A percentile compares a stretch with the other conserved stretches of the same genome.
Conservation (phyloP, 2,113 vertebrate species). For the Syrrhaptes paradoxus region DNA sequence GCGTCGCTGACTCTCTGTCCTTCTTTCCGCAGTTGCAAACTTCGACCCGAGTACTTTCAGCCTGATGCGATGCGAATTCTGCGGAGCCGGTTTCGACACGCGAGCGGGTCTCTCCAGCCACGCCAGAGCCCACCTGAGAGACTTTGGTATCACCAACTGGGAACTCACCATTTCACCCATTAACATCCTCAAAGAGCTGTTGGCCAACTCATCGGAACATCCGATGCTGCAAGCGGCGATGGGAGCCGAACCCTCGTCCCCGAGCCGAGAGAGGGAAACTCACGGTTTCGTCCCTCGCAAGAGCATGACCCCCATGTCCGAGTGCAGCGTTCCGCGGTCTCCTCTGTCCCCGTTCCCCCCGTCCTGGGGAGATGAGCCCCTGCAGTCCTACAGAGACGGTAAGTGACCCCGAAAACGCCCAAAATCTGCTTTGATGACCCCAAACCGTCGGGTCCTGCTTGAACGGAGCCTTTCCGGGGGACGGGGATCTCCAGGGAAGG, state of each 20-base stretch:
- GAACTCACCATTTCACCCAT: constrained; percentile 94
- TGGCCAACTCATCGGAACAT: constrained; percentile 88
- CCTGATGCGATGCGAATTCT: constrained; percentile 97
- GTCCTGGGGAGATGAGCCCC: constrained; percentile 70
- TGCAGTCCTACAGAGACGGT: constrained; percentile 77
- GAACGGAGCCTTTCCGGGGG: neutral
- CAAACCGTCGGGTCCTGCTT: rapidly evolving
- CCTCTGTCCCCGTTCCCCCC: constrained; percentile 70
- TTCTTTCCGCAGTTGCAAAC: constrained; percentile 85
- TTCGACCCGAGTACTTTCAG: constrained; percentile 96
- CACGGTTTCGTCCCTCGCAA: constrained; percentile 23
- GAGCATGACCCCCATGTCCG: constrained; percentile 52
- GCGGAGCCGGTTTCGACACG: constrained; percentile 94
- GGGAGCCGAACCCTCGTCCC: constrained; percentile 50
- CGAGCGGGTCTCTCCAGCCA: constrained; percentile 95
- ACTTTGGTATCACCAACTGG: constrained; percentile 98
- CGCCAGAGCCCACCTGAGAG: constrained; percentile 91
- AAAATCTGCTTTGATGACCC: neutral
- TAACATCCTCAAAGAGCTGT: constrained; percentile 90
- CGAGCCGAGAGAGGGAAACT: constrained; percentile 3
- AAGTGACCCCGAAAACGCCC: neutral
- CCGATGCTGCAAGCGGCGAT: constrained; percentile 73
- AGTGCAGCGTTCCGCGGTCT: constrained; percentile 65
- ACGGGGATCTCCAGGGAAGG: neutral
- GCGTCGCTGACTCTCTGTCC: neutral